Conservation (phyloP, 2,888 invertebrate genomes). For the Morpho deidamia region DNA sequence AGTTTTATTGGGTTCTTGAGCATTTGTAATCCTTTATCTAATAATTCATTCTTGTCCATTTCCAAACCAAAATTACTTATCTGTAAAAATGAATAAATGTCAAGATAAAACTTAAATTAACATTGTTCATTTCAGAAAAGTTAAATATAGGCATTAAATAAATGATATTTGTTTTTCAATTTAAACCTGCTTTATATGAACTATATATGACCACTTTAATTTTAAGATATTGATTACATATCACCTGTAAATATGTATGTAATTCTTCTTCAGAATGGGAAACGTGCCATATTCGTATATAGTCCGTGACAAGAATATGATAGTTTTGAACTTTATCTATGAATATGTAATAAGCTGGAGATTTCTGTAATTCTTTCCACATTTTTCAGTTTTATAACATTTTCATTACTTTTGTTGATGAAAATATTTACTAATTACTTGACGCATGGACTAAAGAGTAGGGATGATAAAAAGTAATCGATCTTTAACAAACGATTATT, state of each 20-base stretch:
- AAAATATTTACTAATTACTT: too few relatives aligned
- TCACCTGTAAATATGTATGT: not conserved
- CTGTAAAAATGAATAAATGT: slow-evolving; percentile 41
- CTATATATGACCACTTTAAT: too few relatives aligned
- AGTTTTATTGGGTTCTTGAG: slow-evolving; percentile 39
- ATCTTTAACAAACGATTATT: too few relatives aligned
- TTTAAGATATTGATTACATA: too few relatives aligned
- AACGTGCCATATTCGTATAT: slow-evolving; percentile 34
- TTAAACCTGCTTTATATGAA: not conserved
- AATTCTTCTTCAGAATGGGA: slow-evolving; percentile 35
- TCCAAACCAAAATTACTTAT: slow-evolving; percentile 46
- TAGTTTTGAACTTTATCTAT: not conserved
- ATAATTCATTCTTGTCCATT: slow-evolving; percentile 38
- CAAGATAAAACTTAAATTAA: too few relatives aligned
- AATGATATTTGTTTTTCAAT: too few relatives aligned
- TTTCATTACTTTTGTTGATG: too few relatives aligned
- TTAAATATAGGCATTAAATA: too few relatives aligned
- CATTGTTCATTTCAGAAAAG: too few relatives aligned
- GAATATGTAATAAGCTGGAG: slow-evolving; percentile 9
- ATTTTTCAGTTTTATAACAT: not conserved
- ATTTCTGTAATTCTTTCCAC: slow-evolving; percentile 20
- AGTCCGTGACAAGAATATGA: slow-evolving; percentile 20
- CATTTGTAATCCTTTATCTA: slow-evolving; percentile 42
- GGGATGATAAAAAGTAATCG: too few relatives aligned
- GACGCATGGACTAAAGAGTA: too few relatives aligned